Conservation (phyloP, 2,113 vertebrate species). For the Speoplatyrhinus poulsoni region DNA sequence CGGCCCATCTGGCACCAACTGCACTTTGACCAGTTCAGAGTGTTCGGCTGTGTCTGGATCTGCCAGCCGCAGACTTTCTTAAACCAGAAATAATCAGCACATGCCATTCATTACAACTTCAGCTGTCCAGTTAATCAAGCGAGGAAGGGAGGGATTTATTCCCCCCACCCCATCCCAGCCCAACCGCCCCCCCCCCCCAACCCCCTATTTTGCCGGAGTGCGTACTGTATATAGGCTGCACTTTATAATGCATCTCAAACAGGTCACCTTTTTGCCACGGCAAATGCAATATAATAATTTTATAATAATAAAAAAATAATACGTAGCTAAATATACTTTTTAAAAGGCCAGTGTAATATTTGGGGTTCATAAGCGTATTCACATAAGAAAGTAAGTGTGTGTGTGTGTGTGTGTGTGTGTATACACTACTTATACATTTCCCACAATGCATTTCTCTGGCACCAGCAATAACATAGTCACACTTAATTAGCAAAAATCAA, state of each 20-base stretch:
- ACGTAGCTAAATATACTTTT: too few relatives aligned
- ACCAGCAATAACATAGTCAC: constrained; percentile 29
- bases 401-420: too few relatives aligned
- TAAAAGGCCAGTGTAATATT: too few relatives aligned
- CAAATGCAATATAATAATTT: too few relatives aligned
- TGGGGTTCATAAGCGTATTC: too few relatives aligned
- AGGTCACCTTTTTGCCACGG: too few relatives aligned
- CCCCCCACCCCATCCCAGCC: too few relatives aligned
- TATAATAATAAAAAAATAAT: too few relatives aligned
- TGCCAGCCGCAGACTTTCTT: constrained; percentile 15
- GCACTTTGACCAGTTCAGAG: background rate
- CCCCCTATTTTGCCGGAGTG: constrained; percentile 12
- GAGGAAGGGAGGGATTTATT: constrained; percentile 24
- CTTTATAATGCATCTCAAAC: too few relatives aligned
- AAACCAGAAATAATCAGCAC: constrained; percentile 18
- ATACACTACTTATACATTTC: background rate
- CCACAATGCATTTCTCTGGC: constrained; percentile 42
- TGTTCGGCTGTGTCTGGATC: constrained; percentile 12
- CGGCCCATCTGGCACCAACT: constrained; percentile 12
- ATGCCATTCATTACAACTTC: constrained; percentile 40
- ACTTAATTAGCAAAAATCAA: constrained; percentile 52
- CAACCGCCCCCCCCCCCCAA: background rate
- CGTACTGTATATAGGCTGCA: too few relatives aligned
- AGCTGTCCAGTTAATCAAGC: constrained; percentile 38
- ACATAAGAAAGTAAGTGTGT: too few relatives aligned